Base-by-base conservation (phyloP, 2,113 vertebrate genomes). In the Proteles cristata region DNA sequence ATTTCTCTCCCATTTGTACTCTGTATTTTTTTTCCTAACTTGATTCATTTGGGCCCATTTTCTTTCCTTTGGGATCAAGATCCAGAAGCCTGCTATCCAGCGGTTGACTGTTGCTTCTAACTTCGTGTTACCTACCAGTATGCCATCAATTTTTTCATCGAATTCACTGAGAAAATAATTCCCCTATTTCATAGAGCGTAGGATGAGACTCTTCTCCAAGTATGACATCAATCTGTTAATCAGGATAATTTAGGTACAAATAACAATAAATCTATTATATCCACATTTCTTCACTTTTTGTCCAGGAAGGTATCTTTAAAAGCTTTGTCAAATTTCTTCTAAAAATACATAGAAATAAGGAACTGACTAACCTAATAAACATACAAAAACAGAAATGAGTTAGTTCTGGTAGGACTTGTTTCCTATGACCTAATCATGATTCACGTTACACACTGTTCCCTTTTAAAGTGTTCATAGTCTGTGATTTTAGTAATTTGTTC, bases 261-360 rank as follows among this genome's bases (percentile, higher is more conserved):
- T 21, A 76, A 58, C 80, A 89, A 76, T 79, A 76, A 88, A 63
- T 74, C 26, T 63, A 15, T 25, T 31, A 12, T 77, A 86, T 19
- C 96, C 65, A 80, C 25, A 80, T 94, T 85, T 85, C 66, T 85
- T 94, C 71, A 86, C 26, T 88, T 94, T 92, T 88, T 90, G 45
- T 85, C 55, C 73, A 69, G 48, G 66, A 61, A 39, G 2, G 17
- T 50, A 65, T 48, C 73, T 83, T 97, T 88, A 90, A 39, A 79
- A 92, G 0, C 25, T 79, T 89, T 93, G 43, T 88, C 21, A 71
- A 85, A 53, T 66, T 14, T 93, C 86, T 96, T 93, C 74, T 86
- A 68, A 88, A 97, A 69, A 66, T n/a, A 68, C 14, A 89, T 15
- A 65, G 61, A 85, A 65, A 69, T 23, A 84, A 21, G 77, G 88